phyloP scores from a whole-genome alignment of 2,888 invertebrate species.

The Pecten maximus region DNA sequence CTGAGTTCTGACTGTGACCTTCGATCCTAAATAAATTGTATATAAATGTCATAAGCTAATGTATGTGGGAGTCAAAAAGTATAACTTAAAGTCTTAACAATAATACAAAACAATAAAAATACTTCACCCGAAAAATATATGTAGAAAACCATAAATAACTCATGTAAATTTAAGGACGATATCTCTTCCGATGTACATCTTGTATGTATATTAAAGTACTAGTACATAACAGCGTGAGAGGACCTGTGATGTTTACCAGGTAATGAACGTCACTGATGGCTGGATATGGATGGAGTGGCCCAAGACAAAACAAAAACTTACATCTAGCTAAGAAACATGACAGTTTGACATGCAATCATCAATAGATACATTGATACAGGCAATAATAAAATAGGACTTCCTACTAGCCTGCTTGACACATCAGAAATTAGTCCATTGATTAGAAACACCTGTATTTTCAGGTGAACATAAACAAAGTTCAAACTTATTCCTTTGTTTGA shows the following conservation, averaged over 20 bases:
- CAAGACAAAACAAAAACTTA: background rate
- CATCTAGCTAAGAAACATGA: background rate
- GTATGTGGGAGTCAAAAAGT: background rate
- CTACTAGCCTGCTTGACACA: background rate
- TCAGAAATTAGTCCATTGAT: background rate
- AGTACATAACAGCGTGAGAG: background rate
- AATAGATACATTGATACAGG: background rate
- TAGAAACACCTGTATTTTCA: background rate
- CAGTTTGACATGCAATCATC: background rate
- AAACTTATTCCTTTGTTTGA: background rate
- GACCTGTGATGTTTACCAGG: background rate
- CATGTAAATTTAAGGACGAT: background rate
- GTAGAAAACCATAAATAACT: background rate
- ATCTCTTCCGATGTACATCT: background rate
- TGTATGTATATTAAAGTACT: background rate
- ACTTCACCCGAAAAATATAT: background rate
- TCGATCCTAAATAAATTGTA: background rate
- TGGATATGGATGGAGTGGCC: background rate
- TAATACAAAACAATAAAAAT: background rate
- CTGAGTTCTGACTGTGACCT: background rate
- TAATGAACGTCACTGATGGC: conserved; percentile 13
- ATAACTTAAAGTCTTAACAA: background rate
- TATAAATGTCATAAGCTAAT: background rate
- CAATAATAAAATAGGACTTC: background rate
- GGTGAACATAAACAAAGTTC: background rate